Evolutionary conservation across 2,797 vertebrate genomes (phyloP).

Genomic region (Amblyopsis hoosieri): DNA sequence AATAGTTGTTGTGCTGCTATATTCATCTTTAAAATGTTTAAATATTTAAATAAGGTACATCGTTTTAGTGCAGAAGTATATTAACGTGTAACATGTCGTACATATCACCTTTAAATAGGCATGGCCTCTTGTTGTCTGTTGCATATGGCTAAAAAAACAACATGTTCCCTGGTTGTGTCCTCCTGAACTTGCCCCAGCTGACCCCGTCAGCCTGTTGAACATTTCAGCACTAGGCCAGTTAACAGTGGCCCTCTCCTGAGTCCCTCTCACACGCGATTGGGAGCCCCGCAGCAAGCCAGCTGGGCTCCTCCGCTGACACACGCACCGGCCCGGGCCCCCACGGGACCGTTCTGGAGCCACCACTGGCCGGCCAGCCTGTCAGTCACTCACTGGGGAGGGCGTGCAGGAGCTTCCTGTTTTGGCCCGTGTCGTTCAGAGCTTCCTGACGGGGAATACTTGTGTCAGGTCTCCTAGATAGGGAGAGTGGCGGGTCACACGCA

Average conservation of each 20-base stretch:
- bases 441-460: conserved; percentile 74
- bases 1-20: too few species aligned
- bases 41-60: too few species aligned
- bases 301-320: conserved; percentile 48
- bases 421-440: conserved; percentile 76
- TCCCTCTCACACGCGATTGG: conserved; percentile 70
- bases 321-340: conserved; percentile 30
- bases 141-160: background rate
- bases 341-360: conserved; percentile 54
- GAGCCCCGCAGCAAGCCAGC: conserved; percentile 71
- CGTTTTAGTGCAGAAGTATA: too few species aligned
- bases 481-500: conserved; percentile 6
- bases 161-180: conserved; percentile 24
- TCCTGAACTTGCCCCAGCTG: conserved; percentile 45
- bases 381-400: conserved; percentile 66
- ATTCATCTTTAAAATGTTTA: too few species aligned
- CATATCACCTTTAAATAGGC: too few species aligned
- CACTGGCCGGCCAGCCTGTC: conserved; percentile 73
- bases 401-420: conserved; percentile 87
- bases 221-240: conserved; percentile 57
- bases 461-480: conserved; percentile 47
- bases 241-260: conserved; percentile 42
- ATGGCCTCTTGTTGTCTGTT: too few species aligned
- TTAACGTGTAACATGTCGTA: too few species aligned
- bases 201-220: conserved; percentile 60